These are phyloP conservation scores for Fopius arisanus DNA, from an alignment of 1,140 invertebrate genomes.

Conservation along the genomic window DNA sequence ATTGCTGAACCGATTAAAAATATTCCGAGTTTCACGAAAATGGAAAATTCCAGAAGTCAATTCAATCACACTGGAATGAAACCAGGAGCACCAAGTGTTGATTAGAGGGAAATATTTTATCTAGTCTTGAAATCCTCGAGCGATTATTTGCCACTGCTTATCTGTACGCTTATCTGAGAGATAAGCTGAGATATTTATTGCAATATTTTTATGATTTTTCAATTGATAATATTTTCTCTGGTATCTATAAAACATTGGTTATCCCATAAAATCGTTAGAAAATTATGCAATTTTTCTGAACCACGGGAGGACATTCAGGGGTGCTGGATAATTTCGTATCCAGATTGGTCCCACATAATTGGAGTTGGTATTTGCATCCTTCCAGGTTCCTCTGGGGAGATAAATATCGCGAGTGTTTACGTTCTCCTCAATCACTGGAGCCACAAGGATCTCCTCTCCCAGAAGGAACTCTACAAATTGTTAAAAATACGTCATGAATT, in stretches of 20 bases:
- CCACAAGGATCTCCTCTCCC: constrained; percentile 85
- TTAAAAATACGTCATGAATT: constrained; percentile 24
- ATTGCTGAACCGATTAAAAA: no score
- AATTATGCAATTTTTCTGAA: constrained; percentile 55
- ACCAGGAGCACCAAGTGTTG: no score
- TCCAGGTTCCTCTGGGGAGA: constrained; percentile 77
- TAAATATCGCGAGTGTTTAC: constrained; percentile 76
- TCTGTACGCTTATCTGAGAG: no score
- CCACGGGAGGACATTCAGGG: constrained; percentile 73
- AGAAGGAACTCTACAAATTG: constrained; percentile 79
- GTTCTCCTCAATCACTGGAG: constrained; percentile 78
- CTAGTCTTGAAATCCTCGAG: no score
- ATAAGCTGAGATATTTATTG: no score
- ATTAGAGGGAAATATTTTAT: no score
- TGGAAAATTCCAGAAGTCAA: no score
- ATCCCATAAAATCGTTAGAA: not conserved
- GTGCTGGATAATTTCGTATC: constrained; percentile 73
- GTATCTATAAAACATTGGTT: not conserved
- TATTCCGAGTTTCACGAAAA: no score
- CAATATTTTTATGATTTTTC: no score
- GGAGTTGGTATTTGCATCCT: constrained; percentile 63
- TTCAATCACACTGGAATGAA: no score
- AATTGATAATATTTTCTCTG: not conserved
- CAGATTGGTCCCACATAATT: constrained; percentile 70
- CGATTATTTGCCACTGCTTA: no score